Conservation (phyloP, 2,797 vertebrate species). For the Megaceryle alcyon region DNA sequence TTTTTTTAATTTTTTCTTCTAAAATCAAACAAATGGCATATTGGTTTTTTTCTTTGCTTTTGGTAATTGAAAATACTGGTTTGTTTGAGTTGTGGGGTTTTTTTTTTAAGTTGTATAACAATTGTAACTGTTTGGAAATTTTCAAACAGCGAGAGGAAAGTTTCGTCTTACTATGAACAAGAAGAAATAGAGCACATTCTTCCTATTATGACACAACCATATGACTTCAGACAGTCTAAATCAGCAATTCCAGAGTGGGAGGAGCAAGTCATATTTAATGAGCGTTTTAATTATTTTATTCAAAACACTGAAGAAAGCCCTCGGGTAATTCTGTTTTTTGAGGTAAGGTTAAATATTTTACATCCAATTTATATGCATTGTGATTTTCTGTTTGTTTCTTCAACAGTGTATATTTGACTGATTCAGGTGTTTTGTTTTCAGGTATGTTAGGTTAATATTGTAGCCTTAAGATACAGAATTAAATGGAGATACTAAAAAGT, state of each 20-base stretch:
- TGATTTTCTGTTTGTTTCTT: neutral
- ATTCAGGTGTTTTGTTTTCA: neutral
- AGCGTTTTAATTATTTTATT: constrained; percentile 89
- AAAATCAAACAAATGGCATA: neutral
- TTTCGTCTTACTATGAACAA: constrained; percentile 90
- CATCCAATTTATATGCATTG: neutral
- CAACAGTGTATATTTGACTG: neutral
- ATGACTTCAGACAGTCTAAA: constrained; percentile 92
- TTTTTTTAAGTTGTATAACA: neutral
- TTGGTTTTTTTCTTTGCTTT: neutral
- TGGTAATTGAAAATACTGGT: neutral
- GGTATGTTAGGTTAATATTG: neutral
- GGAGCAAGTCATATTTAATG: constrained; percentile 96
- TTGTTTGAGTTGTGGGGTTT: neutral
- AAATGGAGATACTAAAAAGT: neutral
- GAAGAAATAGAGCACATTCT: constrained; percentile 87
- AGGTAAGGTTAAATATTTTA: constrained; percentile 80
- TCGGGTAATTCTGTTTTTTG: constrained; percentile 91
- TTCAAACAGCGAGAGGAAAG: constrained; percentile 82
- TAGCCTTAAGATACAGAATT: neutral
- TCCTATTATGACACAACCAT: constrained; percentile 93
- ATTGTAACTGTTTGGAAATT: constrained; percentile 34
- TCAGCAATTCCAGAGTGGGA: constrained; percentile 93
- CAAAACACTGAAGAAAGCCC: constrained; percentile 82
- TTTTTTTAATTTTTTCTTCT: neutral